A percentile compares a stretch with the other conserved stretches of the same genome.
These are phyloP conservation scores for Callinectes sapidus DNA, from an alignment of 2,888 invertebrate species.

Conservation along the genomic window DNA sequence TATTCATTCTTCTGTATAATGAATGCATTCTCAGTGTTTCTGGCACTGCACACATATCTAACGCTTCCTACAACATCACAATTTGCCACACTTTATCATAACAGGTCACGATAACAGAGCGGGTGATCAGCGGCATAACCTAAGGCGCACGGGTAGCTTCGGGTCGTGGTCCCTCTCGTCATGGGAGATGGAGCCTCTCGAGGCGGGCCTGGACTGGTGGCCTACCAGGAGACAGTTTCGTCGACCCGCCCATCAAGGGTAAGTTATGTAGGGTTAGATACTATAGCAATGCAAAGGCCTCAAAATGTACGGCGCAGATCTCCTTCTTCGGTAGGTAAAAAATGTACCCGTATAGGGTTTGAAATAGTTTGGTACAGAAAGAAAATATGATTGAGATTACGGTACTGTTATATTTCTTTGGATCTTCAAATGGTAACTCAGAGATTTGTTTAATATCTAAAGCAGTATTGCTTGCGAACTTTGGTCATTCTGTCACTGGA, in stretches of 20 bases:
- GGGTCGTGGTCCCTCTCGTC: conserved; percentile 21
- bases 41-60: neutral
- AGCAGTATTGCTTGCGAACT: too few species aligned
- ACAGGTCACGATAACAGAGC: neutral
- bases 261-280: neutral
- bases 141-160: neutral
- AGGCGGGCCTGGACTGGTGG: neutral
- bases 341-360: too few species aligned
- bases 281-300: too few species aligned
- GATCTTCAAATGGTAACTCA: too few species aligned
- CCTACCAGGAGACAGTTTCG: conserved; percentile 4
- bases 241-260: neutral
- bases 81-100: neutral
- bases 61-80: neutral
- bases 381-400: too few species aligned
- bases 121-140: neutral
- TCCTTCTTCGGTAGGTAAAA: too few species aligned
- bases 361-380: too few species aligned
- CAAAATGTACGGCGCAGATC: too few species aligned
- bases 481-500: too few species aligned
- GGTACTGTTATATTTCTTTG: too few species aligned
- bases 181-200: conserved; percentile 15
- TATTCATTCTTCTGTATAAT: neutral
- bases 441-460: too few species aligned
- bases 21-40: neutral